These are phyloP conservation scores for Patella caerulea DNA, from an alignment of 2,888 invertebrate species.

Conservation along the genomic window DNA sequence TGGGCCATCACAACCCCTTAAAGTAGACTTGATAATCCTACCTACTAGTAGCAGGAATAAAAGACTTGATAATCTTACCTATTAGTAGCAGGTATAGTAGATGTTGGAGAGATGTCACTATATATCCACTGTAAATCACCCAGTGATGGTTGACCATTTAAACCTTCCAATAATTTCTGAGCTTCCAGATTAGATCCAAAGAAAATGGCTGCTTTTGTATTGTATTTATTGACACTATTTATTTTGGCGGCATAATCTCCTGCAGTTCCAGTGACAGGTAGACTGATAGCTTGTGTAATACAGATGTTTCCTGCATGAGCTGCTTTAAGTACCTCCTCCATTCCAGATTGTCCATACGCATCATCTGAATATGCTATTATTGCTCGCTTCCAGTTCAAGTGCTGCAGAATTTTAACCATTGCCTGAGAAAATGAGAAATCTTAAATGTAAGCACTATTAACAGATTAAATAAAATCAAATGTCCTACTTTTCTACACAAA, in stretches of 20 bases:
- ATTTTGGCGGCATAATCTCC: slow-evolving; percentile 27
- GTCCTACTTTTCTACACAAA: too few species aligned
- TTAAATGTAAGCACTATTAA: not conserved
- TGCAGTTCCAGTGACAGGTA: slow-evolving; percentile 35
- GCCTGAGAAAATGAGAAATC: slow-evolving; percentile 47
- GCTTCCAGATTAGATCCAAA: slow-evolving; percentile 35
- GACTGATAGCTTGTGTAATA: slow-evolving; percentile 41
- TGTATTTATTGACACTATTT: slow-evolving; percentile 33
- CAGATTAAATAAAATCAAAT: too few species aligned
- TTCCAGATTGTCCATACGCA: slow-evolving; percentile 45
- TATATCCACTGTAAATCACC: slow-evolving; percentile 60
- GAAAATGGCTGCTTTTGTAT: slow-evolving; percentile 46
- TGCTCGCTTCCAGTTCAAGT: slow-evolving; percentile 70
- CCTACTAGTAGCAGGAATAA: too few species aligned
- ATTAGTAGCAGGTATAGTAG: slow-evolving; percentile 22
- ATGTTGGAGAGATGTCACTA: slow-evolving; percentile 43
- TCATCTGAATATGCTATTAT: slow-evolving; percentile 65
- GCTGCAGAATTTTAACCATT: slow-evolving; percentile 61
- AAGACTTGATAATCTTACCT: not conserved
- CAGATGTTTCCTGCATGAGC: slow-evolving; percentile 49
- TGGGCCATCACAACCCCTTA: too few species aligned
- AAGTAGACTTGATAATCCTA: too few species aligned
- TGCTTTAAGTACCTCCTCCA: slow-evolving; percentile 45
- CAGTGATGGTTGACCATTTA: slow-evolving; percentile 28
- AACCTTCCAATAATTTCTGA: slow-evolving; percentile 35